Conservation (phyloP, 1,140 invertebrate species). For the Xylocopa sonorina region DNA sequence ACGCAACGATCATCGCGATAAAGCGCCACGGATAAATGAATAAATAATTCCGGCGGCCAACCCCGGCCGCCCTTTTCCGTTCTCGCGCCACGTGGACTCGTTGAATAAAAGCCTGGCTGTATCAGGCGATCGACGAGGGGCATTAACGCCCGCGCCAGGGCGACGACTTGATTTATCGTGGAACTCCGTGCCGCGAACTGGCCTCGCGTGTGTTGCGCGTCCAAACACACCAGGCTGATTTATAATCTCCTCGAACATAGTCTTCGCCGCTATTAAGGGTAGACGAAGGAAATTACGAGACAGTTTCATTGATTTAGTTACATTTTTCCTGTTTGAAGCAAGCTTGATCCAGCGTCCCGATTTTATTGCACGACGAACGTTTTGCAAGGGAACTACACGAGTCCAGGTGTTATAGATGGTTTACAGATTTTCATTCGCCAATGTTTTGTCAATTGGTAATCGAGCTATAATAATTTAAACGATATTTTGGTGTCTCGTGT, state of each 20-base stretch:
- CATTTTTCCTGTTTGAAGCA: not conserved
- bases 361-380: not conserved
- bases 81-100: not conserved
- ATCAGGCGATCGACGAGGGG: conserved; percentile 27
- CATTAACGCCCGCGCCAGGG: conserved; percentile 17
- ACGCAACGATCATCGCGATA: conserved; percentile 17
- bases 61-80: not conserved
- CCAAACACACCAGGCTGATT: conserved; percentile 22
- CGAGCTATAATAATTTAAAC: no score
- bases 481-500: not conserved
- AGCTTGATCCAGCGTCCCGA: not conserved
- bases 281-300: not conserved
- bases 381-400: not conserved
- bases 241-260: conserved; percentile 12
- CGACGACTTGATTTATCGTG: conserved; percentile 35
- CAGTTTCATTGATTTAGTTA: not conserved
- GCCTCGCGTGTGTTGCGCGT: conserved; percentile 23
- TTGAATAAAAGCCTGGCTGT: conserved; percentile 21
- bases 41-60: conserved; percentile 36
- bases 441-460: no score
- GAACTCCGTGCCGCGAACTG: conserved; percentile 11
- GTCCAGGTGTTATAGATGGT: no score
- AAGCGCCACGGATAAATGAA: conserved; percentile 33
- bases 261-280: not conserved
- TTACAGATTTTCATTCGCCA: no score